Evolutionary conservation across 2,888 invertebrate genomes (phyloP), one percentile per base, ranked within the genome.

Genomic region (Ypsolopha scabrella): DNA sequence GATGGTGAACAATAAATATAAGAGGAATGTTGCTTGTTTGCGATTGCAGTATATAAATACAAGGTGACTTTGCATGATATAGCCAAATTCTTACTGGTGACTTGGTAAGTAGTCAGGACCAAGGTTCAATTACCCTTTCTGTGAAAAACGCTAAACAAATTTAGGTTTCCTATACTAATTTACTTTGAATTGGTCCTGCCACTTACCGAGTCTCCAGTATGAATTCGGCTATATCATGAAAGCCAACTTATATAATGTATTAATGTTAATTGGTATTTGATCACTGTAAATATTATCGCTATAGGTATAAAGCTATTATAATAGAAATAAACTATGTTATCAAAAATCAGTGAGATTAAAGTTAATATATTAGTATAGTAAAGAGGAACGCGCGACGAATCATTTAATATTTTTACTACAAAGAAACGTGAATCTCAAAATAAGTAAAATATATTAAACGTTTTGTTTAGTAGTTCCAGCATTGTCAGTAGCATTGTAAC

Each of bases 291-390:
- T 48, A 85, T 81, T 80, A 70, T 74, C 60, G 76, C 78, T 75
- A 69, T 72, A 78, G 70, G 68, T 41, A 76, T 72, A 68, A 75
- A 70, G 76, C 76, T 81, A 80, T 68, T 70, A 73, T 10, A 45
- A 24, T 24, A 45, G 77, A 66, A 68, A 61, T 61, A 57, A 80
- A 76, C 76, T 79, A 80, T 72, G 68, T 75, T 80, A 81, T 81
- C 80, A 80, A 80, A 65, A 78, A 75, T 75, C 77, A 83, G 85
- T 86, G 85, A 86, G 85, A 86, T 83, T 86, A 86, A 78, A 75
- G 2, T 47, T 78, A 77, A 79, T 65, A 74, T 71, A 58, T 65
- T 75, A 79, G 73, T 7, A 68, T 78, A 79, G 76, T 68, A 60
- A 64, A 60, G 59, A 63, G 60, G 63, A 65, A 57, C 13, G 63